Percentiles rank a stretch among this genome's conserved stretches.
These are phyloP conservation scores for Acronicta leporina DNA, from an alignment of 2,888 invertebrate species.

Conservation along the genomic window DNA sequence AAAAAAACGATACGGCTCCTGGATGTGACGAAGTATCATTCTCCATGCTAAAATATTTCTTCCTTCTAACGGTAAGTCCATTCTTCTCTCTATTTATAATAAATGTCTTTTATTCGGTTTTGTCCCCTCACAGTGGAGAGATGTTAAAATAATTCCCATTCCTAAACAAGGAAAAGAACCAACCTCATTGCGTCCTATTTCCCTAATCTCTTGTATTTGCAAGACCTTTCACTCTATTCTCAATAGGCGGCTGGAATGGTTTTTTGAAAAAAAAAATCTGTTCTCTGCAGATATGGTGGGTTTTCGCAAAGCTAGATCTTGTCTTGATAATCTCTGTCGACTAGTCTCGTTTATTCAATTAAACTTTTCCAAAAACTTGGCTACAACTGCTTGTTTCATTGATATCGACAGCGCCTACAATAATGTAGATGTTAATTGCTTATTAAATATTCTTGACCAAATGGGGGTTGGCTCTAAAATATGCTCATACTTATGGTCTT, in stretches of 20 bases:
- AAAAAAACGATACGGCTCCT: background rate
- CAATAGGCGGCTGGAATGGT: conserved; percentile 15
- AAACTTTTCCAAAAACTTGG: conserved; percentile 2
- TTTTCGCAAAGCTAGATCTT: conserved; percentile 13
- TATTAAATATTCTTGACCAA: background rate
- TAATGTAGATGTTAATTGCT: background rate
- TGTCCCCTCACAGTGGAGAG: conserved; percentile 8
- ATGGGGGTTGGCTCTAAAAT: background rate
- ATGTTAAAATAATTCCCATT: conserved; percentile 12
- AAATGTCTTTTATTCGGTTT: conserved; percentile 6
- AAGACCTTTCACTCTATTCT: conserved; percentile 18
- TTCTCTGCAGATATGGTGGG: conserved; percentile 4
- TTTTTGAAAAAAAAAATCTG: conserved; percentile 4
- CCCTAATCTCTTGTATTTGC: conserved; percentile 14
- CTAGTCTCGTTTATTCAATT: conserved; percentile 7
- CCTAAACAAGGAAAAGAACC: background rate
- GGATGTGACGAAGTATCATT: background rate
- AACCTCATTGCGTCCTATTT: conserved; percentile 7
- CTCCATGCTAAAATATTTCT: background rate
- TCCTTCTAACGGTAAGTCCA: background rate
- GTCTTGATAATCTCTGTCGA: conserved; percentile 5
- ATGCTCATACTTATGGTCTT: conserved; percentile 1
- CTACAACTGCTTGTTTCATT: conserved; percentile 6
- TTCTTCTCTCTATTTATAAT: background rate
- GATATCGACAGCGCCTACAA: conserved; percentile 9